Percentiles rank a stretch among this genome's conserved stretches.
Conservation (phyloP, 2,797 vertebrate species). For the Poeciliopsis gracilis region DNA sequence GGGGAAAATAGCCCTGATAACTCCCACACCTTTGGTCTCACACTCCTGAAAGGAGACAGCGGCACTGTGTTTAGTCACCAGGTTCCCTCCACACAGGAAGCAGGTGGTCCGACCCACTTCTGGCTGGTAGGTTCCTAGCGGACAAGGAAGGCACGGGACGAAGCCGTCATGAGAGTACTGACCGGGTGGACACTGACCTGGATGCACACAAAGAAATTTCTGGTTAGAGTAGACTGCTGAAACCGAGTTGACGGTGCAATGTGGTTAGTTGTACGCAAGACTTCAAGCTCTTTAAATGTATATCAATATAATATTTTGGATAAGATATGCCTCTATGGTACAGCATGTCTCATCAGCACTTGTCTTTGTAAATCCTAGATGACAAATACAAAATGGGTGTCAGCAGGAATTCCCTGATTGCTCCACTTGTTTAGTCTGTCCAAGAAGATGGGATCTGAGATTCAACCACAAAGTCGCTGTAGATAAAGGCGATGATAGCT, state of each 20-base stretch:
- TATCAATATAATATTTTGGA: not conserved
- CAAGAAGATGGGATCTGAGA: slow-evolving; percentile 70
- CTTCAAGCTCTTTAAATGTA: not conserved
- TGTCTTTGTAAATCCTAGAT: slow-evolving; percentile 50
- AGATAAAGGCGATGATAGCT: slow-evolving; percentile 77
- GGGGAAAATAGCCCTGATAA: not conserved
- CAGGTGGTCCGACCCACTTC: slow-evolving; percentile 92
- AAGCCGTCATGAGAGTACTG: slow-evolving; percentile 93
- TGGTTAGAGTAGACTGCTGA: slow-evolving; percentile 19
- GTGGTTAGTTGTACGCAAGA: not conserved
- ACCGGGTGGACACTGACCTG: slow-evolving; percentile 92
- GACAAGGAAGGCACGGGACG: slow-evolving; percentile 88
- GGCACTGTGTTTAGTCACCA: slow-evolving; percentile 84
- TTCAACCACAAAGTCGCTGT: slow-evolving; percentile 56
- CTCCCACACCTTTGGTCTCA: slow-evolving; percentile 92
- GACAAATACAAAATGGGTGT: slow-evolving; percentile 69
- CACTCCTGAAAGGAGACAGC: slow-evolving; percentile 92
- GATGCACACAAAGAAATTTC: slow-evolving; percentile 42
- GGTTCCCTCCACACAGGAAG: slow-evolving; percentile 88
- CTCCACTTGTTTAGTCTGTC: slow-evolving; percentile 83
- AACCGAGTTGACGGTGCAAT: slow-evolving; percentile 2
- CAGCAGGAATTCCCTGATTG: slow-evolving; percentile 48
- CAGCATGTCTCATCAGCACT: slow-evolving; percentile 56
- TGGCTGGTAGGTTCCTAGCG: slow-evolving; percentile 90
- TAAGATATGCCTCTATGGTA: not conserved